Percentiles rank a stretch among this genome's conserved stretches.
These are phyloP conservation scores for Casuarius casuarius DNA, from an alignment of 2,113 vertebrate species.

Conservation along the genomic window DNA sequence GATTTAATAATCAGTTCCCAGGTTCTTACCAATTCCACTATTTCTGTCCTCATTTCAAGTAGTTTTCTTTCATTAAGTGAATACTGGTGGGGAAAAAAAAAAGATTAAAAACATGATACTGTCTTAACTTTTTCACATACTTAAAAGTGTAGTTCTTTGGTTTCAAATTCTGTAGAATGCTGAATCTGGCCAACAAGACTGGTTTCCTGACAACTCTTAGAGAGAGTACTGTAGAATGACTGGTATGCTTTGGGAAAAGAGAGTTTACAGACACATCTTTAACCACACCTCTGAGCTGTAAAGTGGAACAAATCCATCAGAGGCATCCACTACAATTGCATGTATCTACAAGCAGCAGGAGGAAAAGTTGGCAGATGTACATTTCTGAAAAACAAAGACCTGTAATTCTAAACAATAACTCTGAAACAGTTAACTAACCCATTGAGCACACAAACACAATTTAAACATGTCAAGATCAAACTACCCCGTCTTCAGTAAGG, in stretches of 20 bases:
- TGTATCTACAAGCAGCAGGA: background rate
- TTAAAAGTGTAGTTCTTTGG: background rate
- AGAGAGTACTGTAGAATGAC: background rate
- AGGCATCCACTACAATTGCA: background rate
- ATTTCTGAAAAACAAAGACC: background rate
- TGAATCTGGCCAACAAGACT: background rate
- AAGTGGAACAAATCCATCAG: background rate
- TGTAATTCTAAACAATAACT: background rate
- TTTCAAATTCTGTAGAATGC: background rate
- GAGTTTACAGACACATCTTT: background rate
- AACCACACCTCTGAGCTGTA: background rate
- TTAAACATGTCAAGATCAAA: background rate
- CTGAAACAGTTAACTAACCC: background rate
- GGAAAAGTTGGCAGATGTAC: background rate
- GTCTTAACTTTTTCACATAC: background rate
- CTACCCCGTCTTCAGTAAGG: background rate
- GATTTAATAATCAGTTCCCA: background rate
- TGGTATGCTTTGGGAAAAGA: background rate
- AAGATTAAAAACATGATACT: background rate
- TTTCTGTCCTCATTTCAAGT: constrained; percentile 86
- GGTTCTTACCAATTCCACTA: constrained; percentile 90
- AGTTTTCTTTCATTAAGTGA: constrained; percentile 88
- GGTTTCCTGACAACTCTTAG: background rate
- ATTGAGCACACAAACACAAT: background rate
- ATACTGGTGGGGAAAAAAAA: constrained; percentile 73